Evolutionary conservation across 2,797 vertebrate species (phyloP).

Genomic region (Eidolon dupreanum): DNA sequence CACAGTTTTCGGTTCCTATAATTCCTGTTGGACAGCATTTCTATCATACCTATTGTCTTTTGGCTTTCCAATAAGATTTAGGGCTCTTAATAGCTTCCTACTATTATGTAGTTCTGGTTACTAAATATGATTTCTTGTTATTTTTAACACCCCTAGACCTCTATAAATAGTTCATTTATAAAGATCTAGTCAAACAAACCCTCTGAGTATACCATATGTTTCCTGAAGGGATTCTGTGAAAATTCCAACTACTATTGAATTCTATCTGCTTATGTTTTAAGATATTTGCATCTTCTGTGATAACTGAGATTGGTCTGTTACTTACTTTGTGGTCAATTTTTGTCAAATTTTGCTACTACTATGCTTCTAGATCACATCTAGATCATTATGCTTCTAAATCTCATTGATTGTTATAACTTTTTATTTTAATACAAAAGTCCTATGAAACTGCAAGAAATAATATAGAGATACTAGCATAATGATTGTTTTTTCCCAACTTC

Average conservation of each 20-base stretch:
- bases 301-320: neutral
- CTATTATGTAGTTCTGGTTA: neutral
- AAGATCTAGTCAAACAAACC: neutral
- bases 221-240: neutral
- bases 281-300: neutral
- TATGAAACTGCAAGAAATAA: neutral
- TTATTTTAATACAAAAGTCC: neutral
- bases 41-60: neutral
- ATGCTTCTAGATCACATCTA: neutral
- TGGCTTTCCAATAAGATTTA: neutral
- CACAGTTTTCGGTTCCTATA: neutral
- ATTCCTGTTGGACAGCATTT: neutral
- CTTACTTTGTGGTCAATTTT: neutral
- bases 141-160: neutral
- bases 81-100: neutral
- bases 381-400: neutral
- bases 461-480: neutral
- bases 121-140: neutral
- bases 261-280: neutral
- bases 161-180: neutral
- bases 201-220: neutral
- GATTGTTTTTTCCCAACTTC: neutral
- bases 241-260: neutral
- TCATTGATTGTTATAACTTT: neutral
- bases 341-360: neutral